phyloP scores from a whole-genome alignment of 2,797 vertebrate genomes.

The Anniella stebbinsi region DNA sequence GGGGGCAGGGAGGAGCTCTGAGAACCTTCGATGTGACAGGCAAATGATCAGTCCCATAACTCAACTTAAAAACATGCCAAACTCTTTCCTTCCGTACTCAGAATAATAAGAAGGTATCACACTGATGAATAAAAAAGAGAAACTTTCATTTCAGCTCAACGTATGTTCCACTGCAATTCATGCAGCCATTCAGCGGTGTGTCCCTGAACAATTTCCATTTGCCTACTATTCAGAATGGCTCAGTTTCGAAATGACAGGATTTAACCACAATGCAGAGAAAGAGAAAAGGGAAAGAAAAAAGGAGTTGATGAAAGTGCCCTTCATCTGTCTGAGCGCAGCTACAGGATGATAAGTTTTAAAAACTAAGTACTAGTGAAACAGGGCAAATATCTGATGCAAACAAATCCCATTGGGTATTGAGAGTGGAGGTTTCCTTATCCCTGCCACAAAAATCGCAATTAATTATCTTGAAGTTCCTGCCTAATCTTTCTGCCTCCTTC shows the following conservation, averaged over 20 bases:
- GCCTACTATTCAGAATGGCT: background rate
- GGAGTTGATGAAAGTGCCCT: conserved; percentile 2
- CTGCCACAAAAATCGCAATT: conserved; percentile 25
- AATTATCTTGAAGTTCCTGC: conserved; percentile 20
- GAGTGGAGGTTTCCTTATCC: background rate
- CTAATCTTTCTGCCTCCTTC: background rate
- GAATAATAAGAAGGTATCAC: conserved; percentile 21
- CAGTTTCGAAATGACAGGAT: background rate
- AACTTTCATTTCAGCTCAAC: conserved; percentile 16
- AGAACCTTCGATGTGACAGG: conserved; percentile 17
- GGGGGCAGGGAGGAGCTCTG: background rate
- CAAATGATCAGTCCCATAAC: conserved; percentile 17
- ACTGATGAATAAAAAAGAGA: conserved; percentile 8
- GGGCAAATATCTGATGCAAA: conserved; percentile 14
- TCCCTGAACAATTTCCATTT: background rate
- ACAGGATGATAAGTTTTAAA: background rate
- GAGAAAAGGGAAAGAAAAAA: background rate
- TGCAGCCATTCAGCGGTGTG: background rate
- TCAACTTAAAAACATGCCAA: conserved; percentile 25
- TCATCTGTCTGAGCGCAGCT: background rate
- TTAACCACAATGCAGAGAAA: conserved; percentile 7
- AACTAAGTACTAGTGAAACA: background rate
- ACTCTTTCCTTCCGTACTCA: background rate
- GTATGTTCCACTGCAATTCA: background rate
- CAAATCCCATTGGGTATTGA: conserved; percentile 4